Base-by-base conservation (phyloP, 2,888 invertebrate genomes). In the Rhaphigaster nebulosa region DNA sequence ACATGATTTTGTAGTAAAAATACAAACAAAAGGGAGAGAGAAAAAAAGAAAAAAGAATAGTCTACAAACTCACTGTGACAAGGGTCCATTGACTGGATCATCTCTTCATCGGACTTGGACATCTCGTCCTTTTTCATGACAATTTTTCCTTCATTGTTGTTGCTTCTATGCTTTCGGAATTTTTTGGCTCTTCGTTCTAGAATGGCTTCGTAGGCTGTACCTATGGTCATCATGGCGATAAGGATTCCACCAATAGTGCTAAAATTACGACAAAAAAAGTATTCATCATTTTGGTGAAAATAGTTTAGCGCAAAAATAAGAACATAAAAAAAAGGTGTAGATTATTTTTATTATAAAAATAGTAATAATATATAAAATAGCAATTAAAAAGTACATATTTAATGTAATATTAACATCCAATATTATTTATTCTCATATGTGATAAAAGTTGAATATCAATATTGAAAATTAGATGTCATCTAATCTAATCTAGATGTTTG, bases 181-280 rank as follows among this genome's bases (percentile, higher is more conserved):
- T 91, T 92, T 88, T 91, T 92, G 26, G 89, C 91, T 87, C 92
- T 91, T 13, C 92, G 87, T 84, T 93, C 92, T 15, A 93, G 91
- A 15, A 92, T 89, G 70, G 92, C 94, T 94, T 97, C 97, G 93
- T 97, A 97, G 0, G 94, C 94, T 0, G 97, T 97, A 4, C 97
- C 97, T 20, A 94, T 93, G 38, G 95, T 93, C 93, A 97, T 95
- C 90, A 97, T 93, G 0, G 95, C 93, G 0, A 94, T 93, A 0
- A 96, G 95, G 26, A 94, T 93, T 26, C 93, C 93, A 38, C 95
- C 95, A 5, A 95, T 94, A n/a, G 94, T 94, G 91, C 96, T 96
- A 93, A 89, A 94, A 94, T 56, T 80, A 92, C n/a, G n/a, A 18
- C 91, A 20, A 56, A 56, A n/a, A n/a, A 60, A 60, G 10, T 26